Conservation (phyloP, 35 echinoderm and acorn worm genomes). For the Apostichopus parvimensis region DNA sequence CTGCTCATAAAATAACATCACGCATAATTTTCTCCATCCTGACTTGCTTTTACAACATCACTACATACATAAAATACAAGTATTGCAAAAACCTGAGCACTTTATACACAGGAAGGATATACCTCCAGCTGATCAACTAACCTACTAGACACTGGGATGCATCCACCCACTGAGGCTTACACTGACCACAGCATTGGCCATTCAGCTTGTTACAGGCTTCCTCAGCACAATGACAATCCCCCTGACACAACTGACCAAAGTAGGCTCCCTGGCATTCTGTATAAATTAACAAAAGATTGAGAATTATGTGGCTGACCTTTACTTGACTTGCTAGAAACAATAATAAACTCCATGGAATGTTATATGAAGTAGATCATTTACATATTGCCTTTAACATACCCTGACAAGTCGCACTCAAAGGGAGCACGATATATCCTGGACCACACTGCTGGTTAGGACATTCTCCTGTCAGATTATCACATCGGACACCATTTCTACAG, state of each 20-base stretch:
- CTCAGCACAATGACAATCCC: background rate
- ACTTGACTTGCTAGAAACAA: too few relatives aligned
- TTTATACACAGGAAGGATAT: too few relatives aligned
- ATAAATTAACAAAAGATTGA: background rate
- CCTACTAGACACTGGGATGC: background rate
- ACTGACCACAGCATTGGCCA: background rate
- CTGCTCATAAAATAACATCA: too few relatives aligned
- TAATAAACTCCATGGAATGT: background rate
- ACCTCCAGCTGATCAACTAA: background rate
- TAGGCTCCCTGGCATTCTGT: background rate
- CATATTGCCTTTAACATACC: background rate
- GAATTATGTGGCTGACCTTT: background rate
- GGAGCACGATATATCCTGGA: background rate
- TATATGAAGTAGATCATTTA: background rate
- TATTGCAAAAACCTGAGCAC: too few relatives aligned
- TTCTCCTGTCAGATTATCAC: background rate
- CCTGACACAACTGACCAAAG: slow-evolving; percentile 9
- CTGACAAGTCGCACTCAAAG: background rate
- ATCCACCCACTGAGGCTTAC: background rate
- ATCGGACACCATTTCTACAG: background rate
- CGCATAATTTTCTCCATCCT: too few relatives aligned
- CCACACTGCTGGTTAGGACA: background rate
- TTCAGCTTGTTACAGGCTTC: background rate
- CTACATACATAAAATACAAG: too few relatives aligned
- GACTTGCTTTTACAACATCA: too few relatives aligned